These are phyloP conservation scores for Pipistrellus nathusii DNA, from an alignment of 2,797 vertebrate species.

Conservation along the genomic window DNA sequence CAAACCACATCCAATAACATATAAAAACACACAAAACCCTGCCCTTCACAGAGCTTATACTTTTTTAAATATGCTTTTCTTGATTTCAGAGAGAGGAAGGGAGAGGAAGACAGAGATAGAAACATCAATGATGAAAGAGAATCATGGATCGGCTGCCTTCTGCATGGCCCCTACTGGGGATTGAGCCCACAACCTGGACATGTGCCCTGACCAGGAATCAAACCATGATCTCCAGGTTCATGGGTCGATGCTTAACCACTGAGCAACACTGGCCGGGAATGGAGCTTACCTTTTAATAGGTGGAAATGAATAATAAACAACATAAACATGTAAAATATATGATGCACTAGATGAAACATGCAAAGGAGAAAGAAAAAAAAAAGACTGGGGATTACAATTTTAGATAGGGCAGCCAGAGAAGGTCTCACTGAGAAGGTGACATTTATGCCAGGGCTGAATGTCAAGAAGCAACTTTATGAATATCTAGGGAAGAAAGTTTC, in stretches of 20 bases:
- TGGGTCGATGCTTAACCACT: too few relatives aligned
- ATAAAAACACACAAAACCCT: neutral
- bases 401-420: neutral
- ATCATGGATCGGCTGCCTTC: too few relatives aligned
- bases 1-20: constrained; percentile 11
- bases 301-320: constrained; percentile 42
- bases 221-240: too few relatives aligned
- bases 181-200: too few relatives aligned
- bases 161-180: too few relatives aligned
- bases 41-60: neutral
- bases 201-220: too few relatives aligned
- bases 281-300: constrained; percentile 20
- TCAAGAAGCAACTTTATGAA: neutral
- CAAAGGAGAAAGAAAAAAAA: neutral
- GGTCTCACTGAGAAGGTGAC: neutral
- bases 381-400: neutral
- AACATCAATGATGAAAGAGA: too few relatives aligned
- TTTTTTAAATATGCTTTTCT: neutral
- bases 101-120: too few relatives aligned
- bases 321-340: constrained; percentile 8
- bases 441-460: constrained; percentile 24
- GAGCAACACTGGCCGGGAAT: too few relatives aligned
- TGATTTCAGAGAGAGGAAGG: too few relatives aligned
- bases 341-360: neutral
- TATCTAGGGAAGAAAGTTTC: neutral